A percentile compares a stretch with the other conserved stretches of the same genome.
Conservation (phyloP, 2,888 invertebrate species). For the Scaptomyza caliginosa region DNA sequence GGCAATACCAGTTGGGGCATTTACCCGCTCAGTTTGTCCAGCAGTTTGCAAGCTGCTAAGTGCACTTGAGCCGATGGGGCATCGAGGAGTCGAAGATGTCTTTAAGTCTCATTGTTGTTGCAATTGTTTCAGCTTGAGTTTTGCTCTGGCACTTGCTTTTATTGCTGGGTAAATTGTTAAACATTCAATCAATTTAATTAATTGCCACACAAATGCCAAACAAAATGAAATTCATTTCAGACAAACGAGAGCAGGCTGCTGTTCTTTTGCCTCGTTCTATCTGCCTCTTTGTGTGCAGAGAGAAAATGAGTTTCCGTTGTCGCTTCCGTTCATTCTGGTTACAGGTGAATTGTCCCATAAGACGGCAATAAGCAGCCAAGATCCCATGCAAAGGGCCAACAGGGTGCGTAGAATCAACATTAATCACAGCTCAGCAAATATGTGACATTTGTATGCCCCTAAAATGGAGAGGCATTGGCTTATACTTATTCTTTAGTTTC, state of each 20-base stretch:
- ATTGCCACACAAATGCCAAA: slow-evolving; percentile 44
- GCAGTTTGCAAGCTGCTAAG: slow-evolving; percentile 23
- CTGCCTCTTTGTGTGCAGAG: neutral
- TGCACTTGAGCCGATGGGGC: slow-evolving; percentile 36
- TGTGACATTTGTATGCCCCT: slow-evolving; percentile 70
- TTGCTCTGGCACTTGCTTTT: slow-evolving; percentile 42
- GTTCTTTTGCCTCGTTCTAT: neutral
- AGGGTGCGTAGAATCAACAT: slow-evolving; percentile 70
- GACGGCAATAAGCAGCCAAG: slow-evolving; percentile 39
- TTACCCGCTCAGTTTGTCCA: slow-evolving; percentile 32
- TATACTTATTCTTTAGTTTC: slow-evolving; percentile 30
- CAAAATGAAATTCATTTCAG: slow-evolving; percentile 32
- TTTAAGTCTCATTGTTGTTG: slow-evolving; percentile 22
- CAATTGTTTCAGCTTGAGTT: slow-evolving; percentile 1
- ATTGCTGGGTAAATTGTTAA: slow-evolving; percentile 57
- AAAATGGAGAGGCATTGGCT: slow-evolving; percentile 17
- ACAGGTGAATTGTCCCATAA: slow-evolving; percentile 65
- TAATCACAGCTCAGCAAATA: slow-evolving; percentile 81
- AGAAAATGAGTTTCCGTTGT: slow-evolving; percentile 43
- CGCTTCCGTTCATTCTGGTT: slow-evolving; percentile 12
- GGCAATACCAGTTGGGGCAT: slow-evolving; percentile 46
- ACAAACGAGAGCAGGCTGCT: slow-evolving; percentile 21
- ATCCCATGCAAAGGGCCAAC: slow-evolving; percentile 46
- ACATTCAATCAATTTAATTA: slow-evolving; percentile 74
- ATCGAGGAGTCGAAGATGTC: slow-evolving; percentile 10